Evolutionary conservation across 2,113 vertebrate genomes (phyloP), one percentile per base, ranked within the genome.

Genomic region (Pseudolaguvia tuberculata): DNA sequence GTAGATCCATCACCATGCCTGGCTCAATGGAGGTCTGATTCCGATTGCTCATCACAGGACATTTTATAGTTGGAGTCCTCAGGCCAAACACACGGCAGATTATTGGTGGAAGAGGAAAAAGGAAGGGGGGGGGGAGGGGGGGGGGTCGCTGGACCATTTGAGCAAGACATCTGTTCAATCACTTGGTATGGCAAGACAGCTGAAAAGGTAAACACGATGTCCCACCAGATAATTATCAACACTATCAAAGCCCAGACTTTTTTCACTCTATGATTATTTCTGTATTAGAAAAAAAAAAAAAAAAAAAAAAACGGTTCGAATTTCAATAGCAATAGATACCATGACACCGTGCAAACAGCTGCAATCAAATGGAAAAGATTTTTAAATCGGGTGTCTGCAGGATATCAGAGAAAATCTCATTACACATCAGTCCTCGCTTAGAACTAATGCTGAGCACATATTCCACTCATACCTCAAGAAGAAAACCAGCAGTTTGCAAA

Each of bases 1-100:
- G 47, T 39, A 75, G 73, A 65, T 75, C 73, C 62, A 66, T 66
- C 66, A 66, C 50, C 39, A 67, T 17, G 52, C 10, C 50, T 75
- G 31, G 18, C 15, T 57, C 51, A 10, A 51, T 55, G 21, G 25
- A 42, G 5, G 20, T 61, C 27, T 69, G 39, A 48, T 75, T 50
- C 48, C 27, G 31, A 39, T 76, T 20, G n/a, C 67, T 70, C 29
- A 70, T 70, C 57, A 39, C 31, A 23, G 47, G 23, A 21, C 47
- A 70, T 42, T 70, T 52, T 48, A 58, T 42, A 70, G 75, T 62
- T 50, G 65, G 57, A 70, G 35, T 47, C 14, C 45, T 59, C 27
- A 11, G 29, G 31, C 50, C 48, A 53, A 70, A 53, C 67, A 53
- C 29, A 70, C 21, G 13, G 50, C 67, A 70, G 21, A 70, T 70